Conservation (phyloP, 2,888 invertebrate species). For the Mamestra brassicae region DNA sequence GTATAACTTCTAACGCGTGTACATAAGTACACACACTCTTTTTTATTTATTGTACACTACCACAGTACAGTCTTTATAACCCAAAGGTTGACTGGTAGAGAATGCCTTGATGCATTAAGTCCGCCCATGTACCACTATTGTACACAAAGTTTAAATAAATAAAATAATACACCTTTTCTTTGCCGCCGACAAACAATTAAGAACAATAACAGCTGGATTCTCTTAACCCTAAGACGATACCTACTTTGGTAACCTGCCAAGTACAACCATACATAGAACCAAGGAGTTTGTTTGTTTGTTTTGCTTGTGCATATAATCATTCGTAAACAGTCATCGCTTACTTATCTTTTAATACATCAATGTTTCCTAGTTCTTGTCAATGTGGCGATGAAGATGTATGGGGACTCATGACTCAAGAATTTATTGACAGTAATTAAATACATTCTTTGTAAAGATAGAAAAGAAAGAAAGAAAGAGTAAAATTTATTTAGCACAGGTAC, state of each 20-base stretch:
- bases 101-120: too few species aligned
- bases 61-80: too few species aligned
- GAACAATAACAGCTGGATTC: slow-evolving; percentile 19
- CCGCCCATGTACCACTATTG: too few species aligned
- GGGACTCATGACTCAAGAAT: slow-evolving; percentile 29
- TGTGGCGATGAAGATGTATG: slow-evolving; percentile 32
- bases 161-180: too few species aligned
- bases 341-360: slow-evolving; percentile 31
- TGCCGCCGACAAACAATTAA: background rate
- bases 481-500: too few species aligned
- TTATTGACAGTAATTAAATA: background rate
- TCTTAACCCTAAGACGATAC: background rate
- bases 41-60: too few species aligned
- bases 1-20: too few species aligned
- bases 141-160: too few species aligned
- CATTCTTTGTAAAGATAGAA: background rate
- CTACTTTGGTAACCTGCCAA: slow-evolving; percentile 58
- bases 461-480: too few species aligned
- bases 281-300: slow-evolving; percentile 36
- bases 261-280: slow-evolving; percentile 13
- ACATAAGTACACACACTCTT: too few species aligned
- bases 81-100: too few species aligned
- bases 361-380: slow-evolving; percentile 55
- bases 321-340: slow-evolving; percentile 32
- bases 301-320: slow-evolving; percentile 29